These are phyloP conservation scores for Drosophila buzzatii DNA, from an alignment of 2,888 invertebrate genomes.

Conservation along the genomic window DNA sequence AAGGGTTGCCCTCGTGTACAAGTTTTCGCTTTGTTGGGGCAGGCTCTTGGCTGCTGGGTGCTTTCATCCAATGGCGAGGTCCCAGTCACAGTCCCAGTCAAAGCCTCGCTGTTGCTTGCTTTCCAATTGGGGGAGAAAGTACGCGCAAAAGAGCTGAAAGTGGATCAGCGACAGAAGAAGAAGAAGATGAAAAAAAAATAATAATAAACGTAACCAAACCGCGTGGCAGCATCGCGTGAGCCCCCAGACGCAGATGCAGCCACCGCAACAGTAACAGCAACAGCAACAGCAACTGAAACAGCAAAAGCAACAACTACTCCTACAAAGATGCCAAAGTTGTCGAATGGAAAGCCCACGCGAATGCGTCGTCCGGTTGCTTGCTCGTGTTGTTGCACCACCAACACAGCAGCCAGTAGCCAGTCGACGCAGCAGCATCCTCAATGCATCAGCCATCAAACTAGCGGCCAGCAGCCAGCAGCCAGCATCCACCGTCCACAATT, in stretches of 20 bases:
- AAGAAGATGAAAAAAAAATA: slow-evolving; percentile 48
- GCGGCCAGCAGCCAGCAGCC: neutral
- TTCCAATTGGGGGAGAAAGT: slow-evolving; percentile 81
- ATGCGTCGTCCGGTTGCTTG: slow-evolving; percentile 50
- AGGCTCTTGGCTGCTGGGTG: slow-evolving; percentile 20
- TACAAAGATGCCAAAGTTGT: slow-evolving; percentile 67
- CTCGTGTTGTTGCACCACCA: slow-evolving; percentile 29
- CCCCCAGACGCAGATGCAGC: slow-evolving; percentile 56
- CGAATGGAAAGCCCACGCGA: slow-evolving; percentile 75
- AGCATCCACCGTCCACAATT: slow-evolving; percentile 30
- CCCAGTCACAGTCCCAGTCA: slow-evolving; percentile 18
- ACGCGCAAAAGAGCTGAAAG: slow-evolving; percentile 77
- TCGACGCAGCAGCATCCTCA: slow-evolving; percentile 41
- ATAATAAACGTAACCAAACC: slow-evolving; percentile 81
- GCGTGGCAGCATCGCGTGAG: slow-evolving; percentile 80
- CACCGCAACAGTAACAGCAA: slow-evolving; percentile 29
- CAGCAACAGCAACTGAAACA: slow-evolving; percentile 11
- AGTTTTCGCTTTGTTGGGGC: slow-evolving; percentile 13
- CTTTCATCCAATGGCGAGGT: slow-evolving; percentile 40
- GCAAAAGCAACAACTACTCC: slow-evolving; percentile 47
- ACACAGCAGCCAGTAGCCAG: slow-evolving; percentile 10
- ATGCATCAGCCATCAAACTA: slow-evolving; percentile 17
- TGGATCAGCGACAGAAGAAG: slow-evolving; percentile 69
- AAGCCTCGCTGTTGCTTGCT: slow-evolving; percentile 57
- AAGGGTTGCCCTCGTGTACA: slow-evolving; percentile 31